phyloP scores from a whole-genome alignment of 2,797 vertebrate species.

The Propithecus perrieri region DNA sequence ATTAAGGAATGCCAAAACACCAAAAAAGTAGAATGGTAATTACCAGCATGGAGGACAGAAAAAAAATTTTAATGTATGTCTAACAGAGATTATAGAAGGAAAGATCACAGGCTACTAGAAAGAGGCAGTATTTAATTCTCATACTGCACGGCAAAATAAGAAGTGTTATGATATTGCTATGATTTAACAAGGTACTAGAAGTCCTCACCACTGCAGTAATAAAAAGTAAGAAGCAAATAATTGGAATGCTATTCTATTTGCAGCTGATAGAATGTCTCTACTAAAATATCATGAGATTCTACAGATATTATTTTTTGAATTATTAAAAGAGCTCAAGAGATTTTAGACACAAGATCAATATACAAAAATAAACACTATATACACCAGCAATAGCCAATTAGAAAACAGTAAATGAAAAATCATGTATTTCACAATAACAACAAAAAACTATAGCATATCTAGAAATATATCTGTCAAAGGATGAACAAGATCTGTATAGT shows the following conservation, averaged over 20 bases:
- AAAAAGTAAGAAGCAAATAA: conserved; percentile 9
- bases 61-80: background rate
- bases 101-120: background rate
- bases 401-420: background rate
- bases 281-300: background rate
- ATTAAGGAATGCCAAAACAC: background rate
- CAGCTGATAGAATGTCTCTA: background rate
- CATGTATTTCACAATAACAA: background rate
- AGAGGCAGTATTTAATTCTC: background rate
- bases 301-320: background rate
- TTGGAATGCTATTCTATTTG: background rate
- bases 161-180: background rate
- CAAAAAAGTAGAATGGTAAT: background rate
- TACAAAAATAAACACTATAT: background rate
- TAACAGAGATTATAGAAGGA: background rate
- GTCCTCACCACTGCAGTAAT: background rate
- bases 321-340: background rate
- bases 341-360: background rate
- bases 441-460: background rate
- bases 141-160: background rate
- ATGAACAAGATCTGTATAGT: background rate
- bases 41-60: background rate
- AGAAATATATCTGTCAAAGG: background rate
- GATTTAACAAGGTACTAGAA: background rate
- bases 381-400: background rate